Evolutionary conservation across 2,888 invertebrate genomes (phyloP).

Genomic region (Hyalella azteca): DNA sequence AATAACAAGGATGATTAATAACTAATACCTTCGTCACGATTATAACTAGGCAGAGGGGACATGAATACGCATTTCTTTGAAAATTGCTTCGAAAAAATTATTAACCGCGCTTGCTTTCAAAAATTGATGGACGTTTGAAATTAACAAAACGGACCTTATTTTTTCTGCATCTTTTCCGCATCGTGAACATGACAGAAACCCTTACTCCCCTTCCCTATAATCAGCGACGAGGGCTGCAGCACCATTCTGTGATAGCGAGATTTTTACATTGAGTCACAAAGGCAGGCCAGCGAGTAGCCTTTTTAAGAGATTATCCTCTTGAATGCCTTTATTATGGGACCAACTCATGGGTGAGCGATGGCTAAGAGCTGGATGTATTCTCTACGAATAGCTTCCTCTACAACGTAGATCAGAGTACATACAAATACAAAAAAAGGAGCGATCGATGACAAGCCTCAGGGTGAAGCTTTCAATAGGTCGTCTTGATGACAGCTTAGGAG

Average conservation of each 20-base stretch:
- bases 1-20: too few species aligned
- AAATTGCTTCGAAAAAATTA: neutral
- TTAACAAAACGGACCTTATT: too few species aligned
- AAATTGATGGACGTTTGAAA: too few species aligned
- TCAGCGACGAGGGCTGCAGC: neutral
- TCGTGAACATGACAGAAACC: neutral
- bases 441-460: constrained; percentile 28
- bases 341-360: constrained; percentile 26
- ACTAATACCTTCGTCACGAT: neutral
- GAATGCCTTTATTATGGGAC: constrained; percentile 30
- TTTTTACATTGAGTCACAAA: constrained; percentile 31
- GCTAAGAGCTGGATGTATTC: neutral
- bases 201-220: neutral
- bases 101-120: too few species aligned
- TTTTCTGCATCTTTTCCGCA: too few species aligned
- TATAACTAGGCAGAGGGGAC: neutral
- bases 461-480: neutral
- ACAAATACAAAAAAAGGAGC: constrained; percentile 17
- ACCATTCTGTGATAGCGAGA: neutral
- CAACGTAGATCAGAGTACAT: neutral
- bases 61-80: neutral
- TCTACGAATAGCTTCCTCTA: constrained; percentile 6
- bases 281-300: constrained; percentile 16
- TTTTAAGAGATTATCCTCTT: constrained; percentile 35
- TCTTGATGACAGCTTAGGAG: neutral